Conservation (phyloP, 2,797 vertebrate species). For the Myripristis jacobus region DNA sequence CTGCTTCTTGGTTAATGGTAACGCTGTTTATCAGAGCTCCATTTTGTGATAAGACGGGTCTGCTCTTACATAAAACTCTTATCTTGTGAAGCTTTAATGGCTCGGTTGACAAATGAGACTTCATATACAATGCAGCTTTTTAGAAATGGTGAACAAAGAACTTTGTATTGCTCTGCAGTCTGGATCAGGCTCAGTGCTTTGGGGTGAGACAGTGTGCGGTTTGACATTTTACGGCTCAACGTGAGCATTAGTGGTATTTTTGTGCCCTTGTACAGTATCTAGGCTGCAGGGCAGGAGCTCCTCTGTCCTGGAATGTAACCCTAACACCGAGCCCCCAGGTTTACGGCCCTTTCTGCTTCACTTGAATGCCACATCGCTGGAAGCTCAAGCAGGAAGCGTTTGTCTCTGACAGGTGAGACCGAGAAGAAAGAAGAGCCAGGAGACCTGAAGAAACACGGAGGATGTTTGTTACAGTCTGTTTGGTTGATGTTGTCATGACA, state of each 20-base stretch:
- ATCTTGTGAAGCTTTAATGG: too few species aligned
- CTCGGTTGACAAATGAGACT: too few species aligned
- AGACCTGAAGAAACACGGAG: neutral
- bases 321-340: conserved; percentile 12
- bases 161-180: neutral
- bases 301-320: conserved; percentile 50
- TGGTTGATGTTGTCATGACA: too few species aligned
- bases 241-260: conserved; percentile 7
- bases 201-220: neutral
- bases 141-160: neutral
- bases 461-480: too few species aligned
- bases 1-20: too few species aligned
- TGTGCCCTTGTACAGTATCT: conserved; percentile 31
- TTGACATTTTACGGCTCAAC: conserved; percentile 32
- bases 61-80: too few species aligned
- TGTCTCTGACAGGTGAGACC: conserved; percentile 46
- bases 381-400: conserved; percentile 37
- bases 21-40: too few species aligned
- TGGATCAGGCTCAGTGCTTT: neutral
- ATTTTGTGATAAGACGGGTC: too few species aligned
- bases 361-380: conserved; percentile 41
- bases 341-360: conserved; percentile 24
- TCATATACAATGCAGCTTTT: too few species aligned
- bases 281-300: conserved; percentile 16
- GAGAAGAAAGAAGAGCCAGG: neutral